Percentiles rank a stretch among this genome's conserved stretches.
Conservation (phyloP, 2,797 vertebrate species). For the Neopelma chrysocephalum region DNA sequence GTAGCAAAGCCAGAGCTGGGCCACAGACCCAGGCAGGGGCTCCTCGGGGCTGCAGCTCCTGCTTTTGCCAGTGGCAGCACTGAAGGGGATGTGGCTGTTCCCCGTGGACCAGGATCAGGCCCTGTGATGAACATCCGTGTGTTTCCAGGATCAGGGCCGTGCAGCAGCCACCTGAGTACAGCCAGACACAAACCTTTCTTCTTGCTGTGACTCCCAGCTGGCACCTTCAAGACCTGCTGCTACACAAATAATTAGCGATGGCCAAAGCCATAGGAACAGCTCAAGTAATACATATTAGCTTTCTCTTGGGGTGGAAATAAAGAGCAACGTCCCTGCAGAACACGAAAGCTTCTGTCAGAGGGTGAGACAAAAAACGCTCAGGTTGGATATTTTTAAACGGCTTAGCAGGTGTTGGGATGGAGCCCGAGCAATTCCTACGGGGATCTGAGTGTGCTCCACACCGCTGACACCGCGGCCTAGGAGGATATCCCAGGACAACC, state of each 20-base stretch:
- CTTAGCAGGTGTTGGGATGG: fast-evolving
- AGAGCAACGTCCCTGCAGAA: not conserved
- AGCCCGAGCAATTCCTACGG: fast-evolving
- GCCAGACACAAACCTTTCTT: not conserved
- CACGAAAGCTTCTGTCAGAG: fast-evolving
- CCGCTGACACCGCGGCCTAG: not conserved
- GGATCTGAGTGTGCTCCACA: not conserved
- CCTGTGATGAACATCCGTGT: fast-evolving
- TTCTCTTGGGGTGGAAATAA: not conserved
- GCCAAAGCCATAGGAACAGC: not conserved
- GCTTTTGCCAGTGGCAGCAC: not conserved
- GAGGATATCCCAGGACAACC: not conserved
- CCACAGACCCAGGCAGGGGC: not conserved
- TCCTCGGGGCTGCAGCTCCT: not conserved
- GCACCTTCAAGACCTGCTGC: not conserved
- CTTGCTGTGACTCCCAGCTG: not conserved
- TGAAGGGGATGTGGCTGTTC: fast-evolving
- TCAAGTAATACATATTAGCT: fast-evolving
- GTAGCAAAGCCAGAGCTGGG: not conserved
- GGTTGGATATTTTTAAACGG: fast-evolving
- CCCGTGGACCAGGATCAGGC: not conserved
- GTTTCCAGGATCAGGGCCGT: not conserved
- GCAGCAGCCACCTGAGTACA: not conserved
- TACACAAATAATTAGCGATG: fast-evolving
- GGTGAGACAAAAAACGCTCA: no score